Base-by-base conservation (phyloP, 2,888 invertebrate genomes). In the Spisula solida region DNA sequence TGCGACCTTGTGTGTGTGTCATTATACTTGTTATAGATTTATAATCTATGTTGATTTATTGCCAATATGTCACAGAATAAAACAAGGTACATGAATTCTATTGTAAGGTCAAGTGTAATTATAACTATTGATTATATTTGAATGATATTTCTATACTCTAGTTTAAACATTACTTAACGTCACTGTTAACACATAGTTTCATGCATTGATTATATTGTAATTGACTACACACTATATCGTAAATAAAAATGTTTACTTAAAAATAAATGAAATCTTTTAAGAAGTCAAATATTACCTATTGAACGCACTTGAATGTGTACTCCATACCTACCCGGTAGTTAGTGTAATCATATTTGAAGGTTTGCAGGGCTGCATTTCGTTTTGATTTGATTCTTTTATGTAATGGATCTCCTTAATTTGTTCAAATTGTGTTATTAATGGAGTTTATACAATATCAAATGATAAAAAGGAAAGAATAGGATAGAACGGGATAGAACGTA, bases 101-200 rank as follows among this genome's bases (percentile, higher is more conserved):
- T 25, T 25, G 8, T 51, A 51, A 51, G 51, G 60, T 66, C 60
- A 66, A 25, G n/a, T 66, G n/a, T 66, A 41, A 41, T 66, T 25
- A 66, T 66, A 25, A 66, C 10, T 66, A 25, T 66, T 6, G 10
- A 6, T 1, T 66, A 25, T 14, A 56, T 66, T 66, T n/a, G 8
- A 66, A 25, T 60, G 60, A 66, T n/a, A 66, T 66, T 66, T 66
- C n/a, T 66, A 66, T 66, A 66, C 6, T 66, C n/a, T 66, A 66
- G 60, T 66, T 60, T 66, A 66, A 66, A 66, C 25, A 25, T 10
- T 25, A 25, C 41, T 10, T 66, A 66, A 66, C 10, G 60, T 25
- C n/a, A 25, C 6, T 41, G 8, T 8, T 41, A 41, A 41, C 41
- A 41, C n/a, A 66, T 66, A 66, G 25, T 12, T 41, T 66, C 25